Evolutionary conservation across 37 sponge, comb jelly and placozoan genomes (phyloP), one percentile per base, ranked within the genome.

Genomic region (Theonella swinhoei): DNA sequence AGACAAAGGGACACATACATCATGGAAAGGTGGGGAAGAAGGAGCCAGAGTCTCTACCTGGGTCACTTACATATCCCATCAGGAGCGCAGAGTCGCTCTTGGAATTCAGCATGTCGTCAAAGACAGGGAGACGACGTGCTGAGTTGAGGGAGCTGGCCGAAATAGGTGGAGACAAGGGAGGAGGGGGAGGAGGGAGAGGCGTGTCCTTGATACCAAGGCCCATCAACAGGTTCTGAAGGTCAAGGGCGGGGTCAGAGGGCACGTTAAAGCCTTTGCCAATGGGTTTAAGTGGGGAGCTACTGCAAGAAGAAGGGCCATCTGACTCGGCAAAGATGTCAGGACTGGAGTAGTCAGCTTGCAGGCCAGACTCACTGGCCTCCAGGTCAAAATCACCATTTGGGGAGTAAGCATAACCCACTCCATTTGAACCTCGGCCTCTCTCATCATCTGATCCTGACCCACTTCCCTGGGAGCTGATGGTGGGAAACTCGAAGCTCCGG

Each of bases 21-120:
- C 54, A 47, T 47, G 54, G 54, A 47, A 47, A 47, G 14, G 54
- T 47, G 54, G 54, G 54, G 54, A 47, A 47, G 14, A 14, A 47
- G 7, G 54, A 7, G 11, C 7, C 54, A 7, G 11, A 17, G 11
- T 14, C 54, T 7, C 54, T 7, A 47, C 7, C 11, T 17, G 54
- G 54, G 54, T 47, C 54, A 47, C 54, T 47, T 14, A 14, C 54
- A 47, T 14, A 47, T 17, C 54, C 54, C 29, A 29, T 58, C 3
- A 72, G 60, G 1, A 87, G 68, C 30, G 64, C 64, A 1, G 86
- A 47, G 61, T 79, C 87, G 31, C 74, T 79, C 58, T 63, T 34
- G 1, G 87, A 73, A 41, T 63, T 87, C 41, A 87, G 63, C 67
- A 77, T 88, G 70, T 85, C 60, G 59, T 82, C 83, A 81, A 88